phyloP scores from a whole-genome alignment of 2,888 invertebrate species.

The Tridacna gigas region DNA sequence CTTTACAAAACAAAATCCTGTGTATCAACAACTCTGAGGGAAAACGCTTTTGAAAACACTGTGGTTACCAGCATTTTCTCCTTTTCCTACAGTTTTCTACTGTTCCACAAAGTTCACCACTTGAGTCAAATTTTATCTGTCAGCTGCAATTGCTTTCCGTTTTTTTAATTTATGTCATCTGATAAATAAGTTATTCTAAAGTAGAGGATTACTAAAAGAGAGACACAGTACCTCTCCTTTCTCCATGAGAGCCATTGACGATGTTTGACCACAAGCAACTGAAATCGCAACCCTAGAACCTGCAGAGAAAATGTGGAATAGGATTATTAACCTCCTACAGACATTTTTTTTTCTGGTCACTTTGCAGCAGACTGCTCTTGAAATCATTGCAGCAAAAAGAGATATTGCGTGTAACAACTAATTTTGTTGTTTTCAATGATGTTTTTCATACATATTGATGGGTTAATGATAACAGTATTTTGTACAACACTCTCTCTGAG shows the following conservation, averaged over 20 bases:
- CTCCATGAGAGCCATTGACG: constrained; percentile 87
- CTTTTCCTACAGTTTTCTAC: too few species aligned
- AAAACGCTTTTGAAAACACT: neutral
- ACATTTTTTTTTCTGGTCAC: neutral
- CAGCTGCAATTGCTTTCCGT: too few species aligned
- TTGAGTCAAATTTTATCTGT: too few species aligned
- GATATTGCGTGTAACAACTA: neutral
- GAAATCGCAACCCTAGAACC: constrained; percentile 85
- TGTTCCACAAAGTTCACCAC: too few species aligned
- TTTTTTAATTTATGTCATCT: too few species aligned
- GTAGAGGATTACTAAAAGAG: neutral
- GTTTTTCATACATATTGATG: too few species aligned
- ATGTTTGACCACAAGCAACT: constrained; percentile 88
- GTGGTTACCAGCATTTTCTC: neutral
- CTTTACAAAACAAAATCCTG: too few species aligned
- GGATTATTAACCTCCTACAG: neutral
- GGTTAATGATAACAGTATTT: too few species aligned
- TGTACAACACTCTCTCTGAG: too few species aligned
- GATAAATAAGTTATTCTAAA: too few species aligned
- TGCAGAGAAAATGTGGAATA: constrained; percentile 31
- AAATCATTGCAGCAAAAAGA: neutral
- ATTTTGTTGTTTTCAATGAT: too few species aligned
- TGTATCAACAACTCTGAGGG: too few species aligned
- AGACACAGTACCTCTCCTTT: constrained; percentile 86
- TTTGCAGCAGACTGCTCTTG: neutral